These are phyloP conservation scores for Micrastur ruficollis DNA, from an alignment of 2,797 vertebrate species.

Conservation along the genomic window DNA sequence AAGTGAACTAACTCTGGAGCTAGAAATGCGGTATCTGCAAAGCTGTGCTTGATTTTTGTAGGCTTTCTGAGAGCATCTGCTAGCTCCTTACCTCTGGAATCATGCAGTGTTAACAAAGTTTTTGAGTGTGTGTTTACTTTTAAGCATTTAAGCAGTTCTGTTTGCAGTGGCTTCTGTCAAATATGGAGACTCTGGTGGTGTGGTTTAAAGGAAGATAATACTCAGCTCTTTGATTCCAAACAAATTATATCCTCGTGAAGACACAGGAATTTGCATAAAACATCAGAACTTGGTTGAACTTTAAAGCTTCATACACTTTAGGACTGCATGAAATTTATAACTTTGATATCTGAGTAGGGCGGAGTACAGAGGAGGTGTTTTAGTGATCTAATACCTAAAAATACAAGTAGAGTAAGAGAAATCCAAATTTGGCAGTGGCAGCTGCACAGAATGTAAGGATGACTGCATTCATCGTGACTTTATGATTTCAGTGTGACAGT, in stretches of 20 bases:
- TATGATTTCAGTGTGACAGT: neutral
- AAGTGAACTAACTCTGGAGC: neutral
- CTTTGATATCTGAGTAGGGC: neutral
- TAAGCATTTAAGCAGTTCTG: neutral
- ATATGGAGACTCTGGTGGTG: neutral
- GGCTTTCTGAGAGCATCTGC: neutral
- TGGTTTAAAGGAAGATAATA: neutral
- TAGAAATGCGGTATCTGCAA: neutral
- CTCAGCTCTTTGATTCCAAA: neutral
- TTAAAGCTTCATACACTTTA: neutral
- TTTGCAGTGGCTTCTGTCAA: neutral
- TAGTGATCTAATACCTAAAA: constrained; percentile 48
- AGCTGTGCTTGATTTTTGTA: neutral
- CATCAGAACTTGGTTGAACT: neutral
- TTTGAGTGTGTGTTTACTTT: neutral
- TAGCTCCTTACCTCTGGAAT: neutral
- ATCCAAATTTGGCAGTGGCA: constrained; percentile 7
- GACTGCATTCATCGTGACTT: constrained; percentile 25
- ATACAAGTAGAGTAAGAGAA: constrained; percentile 36
- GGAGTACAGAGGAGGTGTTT: constrained; percentile 23
- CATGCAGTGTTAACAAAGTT: neutral
- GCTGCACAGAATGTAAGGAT: neutral
- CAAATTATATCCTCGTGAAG: neutral
- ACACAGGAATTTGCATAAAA: neutral
- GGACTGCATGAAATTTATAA: neutral